phyloP scores from a whole-genome alignment of 1,140 invertebrate genomes.

The Lutraria rhynchaena region DNA sequence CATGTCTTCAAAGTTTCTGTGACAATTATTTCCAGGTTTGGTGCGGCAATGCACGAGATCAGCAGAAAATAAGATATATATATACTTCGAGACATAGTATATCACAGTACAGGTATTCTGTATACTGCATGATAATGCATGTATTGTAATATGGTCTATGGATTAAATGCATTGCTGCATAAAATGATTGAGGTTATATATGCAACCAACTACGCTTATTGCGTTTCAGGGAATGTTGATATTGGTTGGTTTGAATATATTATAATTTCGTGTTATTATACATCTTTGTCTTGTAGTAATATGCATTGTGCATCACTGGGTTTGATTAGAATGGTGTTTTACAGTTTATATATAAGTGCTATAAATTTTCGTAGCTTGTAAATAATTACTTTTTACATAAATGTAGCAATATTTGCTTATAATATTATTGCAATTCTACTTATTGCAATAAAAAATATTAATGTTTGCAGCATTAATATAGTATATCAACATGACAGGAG shows the following conservation, averaged over 20 bases:
- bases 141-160: no score
- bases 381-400: slow-evolving; percentile 42
- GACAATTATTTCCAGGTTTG: slow-evolving; percentile 33
- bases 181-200: no score
- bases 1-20: no score
- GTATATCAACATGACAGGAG: no score
- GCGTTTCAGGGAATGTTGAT: no score
- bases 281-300: not conserved
- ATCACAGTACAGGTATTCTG: slow-evolving; percentile 24
- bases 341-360: not conserved
- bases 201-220: no score
- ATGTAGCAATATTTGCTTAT: no score
- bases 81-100: slow-evolving; percentile 34
- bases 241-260: not conserved
- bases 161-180: no score
- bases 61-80: slow-evolving; percentile 7
- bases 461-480: no score
- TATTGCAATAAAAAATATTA: no score
- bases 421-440: no score
- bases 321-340: not conserved
- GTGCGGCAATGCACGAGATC: not conserved
- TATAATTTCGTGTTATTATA: not conserved
- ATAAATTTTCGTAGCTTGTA: not conserved
- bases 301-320: not conserved
- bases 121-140: not conserved